These are phyloP conservation scores for Trichoplusia ni DNA, from an alignment of 1,140 invertebrate species.

Conservation along the genomic window DNA sequence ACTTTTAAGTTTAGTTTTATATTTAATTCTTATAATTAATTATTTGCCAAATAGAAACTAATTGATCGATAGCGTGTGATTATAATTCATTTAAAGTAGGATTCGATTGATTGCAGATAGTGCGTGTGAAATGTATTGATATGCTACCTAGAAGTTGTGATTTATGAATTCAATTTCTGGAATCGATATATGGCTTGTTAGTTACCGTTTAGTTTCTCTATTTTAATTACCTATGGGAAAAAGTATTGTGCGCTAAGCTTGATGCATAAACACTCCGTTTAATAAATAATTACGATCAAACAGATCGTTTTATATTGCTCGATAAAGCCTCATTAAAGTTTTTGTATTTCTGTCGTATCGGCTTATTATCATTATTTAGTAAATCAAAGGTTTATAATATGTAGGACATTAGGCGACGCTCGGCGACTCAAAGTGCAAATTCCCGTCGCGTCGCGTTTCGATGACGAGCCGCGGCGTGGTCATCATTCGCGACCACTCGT, in stretches of 20 bases:
- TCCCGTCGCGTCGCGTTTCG: slow-evolving; percentile 1
- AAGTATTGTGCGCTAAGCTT: no score
- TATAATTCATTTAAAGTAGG: not conserved
- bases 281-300: no score
- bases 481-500: slow-evolving; percentile 46
- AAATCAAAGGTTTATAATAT: no score
- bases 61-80: no score
- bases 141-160: slow-evolving; percentile 37
- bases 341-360: no score
- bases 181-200: slow-evolving; percentile 18
- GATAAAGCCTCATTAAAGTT: not conserved
- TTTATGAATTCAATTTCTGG: slow-evolving; percentile 30
- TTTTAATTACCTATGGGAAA: no score
- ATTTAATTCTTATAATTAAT: not conserved
- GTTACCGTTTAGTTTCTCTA: slow-evolving; percentile 12
- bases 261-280: no score
- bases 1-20: not conserved
- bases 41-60: not conserved
- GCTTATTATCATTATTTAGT: no score
- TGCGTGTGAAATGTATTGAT: slow-evolving; percentile 28
- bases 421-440: slow-evolving; percentile 8
- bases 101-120: slow-evolving; percentile 4
- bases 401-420: not conserved
- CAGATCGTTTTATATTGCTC: no score
- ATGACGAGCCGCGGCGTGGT: slow-evolving; percentile 35